Evolutionary conservation across 2,113 vertebrate species (phyloP).

Genomic region (Lophotis ruficrista): DNA sequence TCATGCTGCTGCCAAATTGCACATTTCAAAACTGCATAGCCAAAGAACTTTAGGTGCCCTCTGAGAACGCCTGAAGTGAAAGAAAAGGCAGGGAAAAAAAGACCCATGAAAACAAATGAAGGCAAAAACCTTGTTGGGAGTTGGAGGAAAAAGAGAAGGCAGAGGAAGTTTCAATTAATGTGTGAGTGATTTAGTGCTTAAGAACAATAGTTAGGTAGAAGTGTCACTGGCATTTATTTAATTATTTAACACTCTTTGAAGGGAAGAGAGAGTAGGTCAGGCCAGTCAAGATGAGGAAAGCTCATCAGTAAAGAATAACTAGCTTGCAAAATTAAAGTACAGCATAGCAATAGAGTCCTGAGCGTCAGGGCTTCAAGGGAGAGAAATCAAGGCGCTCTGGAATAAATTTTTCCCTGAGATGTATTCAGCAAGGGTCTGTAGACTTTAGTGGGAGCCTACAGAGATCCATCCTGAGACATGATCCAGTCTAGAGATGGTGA

Average conservation of each 20-base stretch:
- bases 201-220: conserved; percentile 62
- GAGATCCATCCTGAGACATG: neutral
- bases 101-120: conserved; percentile 72
- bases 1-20: conserved; percentile 78
- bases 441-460: neutral
- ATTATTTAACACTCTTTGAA: conserved; percentile 69
- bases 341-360: neutral
- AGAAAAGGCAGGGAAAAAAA: conserved; percentile 35
- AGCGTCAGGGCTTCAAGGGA: neutral
- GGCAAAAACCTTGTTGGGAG: conserved; percentile 59
- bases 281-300: neutral
- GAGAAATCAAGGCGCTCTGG: neutral
- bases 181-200: conserved; percentile 70
- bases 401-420: neutral
- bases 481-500: neutral
- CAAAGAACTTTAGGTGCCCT: conserved; percentile 78
- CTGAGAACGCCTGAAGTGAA: conserved; percentile 76
- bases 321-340: conserved; percentile 5
- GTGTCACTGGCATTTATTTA: conserved; percentile 56
- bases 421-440: neutral
- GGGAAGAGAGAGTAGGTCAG: conserved; percentile 23
- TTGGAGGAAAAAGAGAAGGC: conserved; percentile 41
- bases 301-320: conserved; percentile 21
- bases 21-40: conserved; percentile 76
- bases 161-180: conserved; percentile 72